Conservation (phyloP, 2,797 vertebrate species). For the Taeniopygia guttata region DNA sequence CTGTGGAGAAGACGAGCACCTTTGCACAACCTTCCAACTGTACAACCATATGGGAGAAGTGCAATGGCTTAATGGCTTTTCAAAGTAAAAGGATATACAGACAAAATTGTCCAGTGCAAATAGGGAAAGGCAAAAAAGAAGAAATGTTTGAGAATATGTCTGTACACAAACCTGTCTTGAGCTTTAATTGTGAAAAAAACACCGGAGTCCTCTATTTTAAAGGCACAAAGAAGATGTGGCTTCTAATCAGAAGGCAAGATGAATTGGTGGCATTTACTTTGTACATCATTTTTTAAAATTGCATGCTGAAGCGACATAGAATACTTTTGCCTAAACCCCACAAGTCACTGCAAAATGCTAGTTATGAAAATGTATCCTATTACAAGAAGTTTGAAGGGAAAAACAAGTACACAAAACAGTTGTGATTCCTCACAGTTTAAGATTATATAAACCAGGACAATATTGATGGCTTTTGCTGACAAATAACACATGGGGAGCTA, state of each 20-base stretch:
- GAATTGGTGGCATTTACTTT: background rate
- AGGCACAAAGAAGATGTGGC: background rate
- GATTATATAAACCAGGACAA: background rate
- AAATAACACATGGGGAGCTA: slow-evolving; percentile 10
- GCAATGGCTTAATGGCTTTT: background rate
- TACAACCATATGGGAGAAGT: background rate
- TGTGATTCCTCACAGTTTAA: background rate
- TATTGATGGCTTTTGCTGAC: background rate
- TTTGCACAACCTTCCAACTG: background rate
- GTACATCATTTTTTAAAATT: background rate
- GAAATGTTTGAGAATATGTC: background rate
- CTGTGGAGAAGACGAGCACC: rapidly evolving
- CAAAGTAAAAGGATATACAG: background rate
- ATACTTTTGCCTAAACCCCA: background rate
- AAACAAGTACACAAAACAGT: background rate
- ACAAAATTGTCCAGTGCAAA: background rate
- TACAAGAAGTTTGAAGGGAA: background rate
- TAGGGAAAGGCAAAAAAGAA: background rate
- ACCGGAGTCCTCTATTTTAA: background rate
- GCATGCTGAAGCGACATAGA: background rate
- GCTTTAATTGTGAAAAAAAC: background rate
- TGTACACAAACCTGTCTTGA: background rate
- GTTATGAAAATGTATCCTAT: background rate
- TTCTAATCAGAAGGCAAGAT: background rate
- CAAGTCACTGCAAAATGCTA: background rate